Evolutionary conservation across 53 echinoderm and acorn worm species (phyloP), one percentile per base, ranked within the genome.

Genomic region (Zoroaster sp.): DNA sequence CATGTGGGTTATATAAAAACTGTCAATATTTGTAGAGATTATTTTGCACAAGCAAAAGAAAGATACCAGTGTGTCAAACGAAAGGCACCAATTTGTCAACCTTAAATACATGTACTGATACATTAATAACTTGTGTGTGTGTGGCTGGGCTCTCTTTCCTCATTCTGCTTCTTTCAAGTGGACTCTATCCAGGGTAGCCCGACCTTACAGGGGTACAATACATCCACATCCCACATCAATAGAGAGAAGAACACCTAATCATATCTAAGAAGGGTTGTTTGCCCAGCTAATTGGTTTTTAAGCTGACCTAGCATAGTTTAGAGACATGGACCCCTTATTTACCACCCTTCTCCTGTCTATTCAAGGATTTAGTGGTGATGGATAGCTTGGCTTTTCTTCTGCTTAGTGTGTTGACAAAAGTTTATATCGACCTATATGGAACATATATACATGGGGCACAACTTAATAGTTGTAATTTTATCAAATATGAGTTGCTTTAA

Each of bases 211-310:
- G 74, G 74, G 74, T 18, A 38, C 39, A 12, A 74, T 23, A 40
- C 36, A 74, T 25, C 33, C 17, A 30, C 69, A 31, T 30, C 15
- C 35, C 44, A 44, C 34, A 52, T 53, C 52, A 53, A 28, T 76
- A 54, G 78, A 78, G 54, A 55, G 44, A 75, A 47, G 75, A 75
- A 45, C 75, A 75, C 47, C 75, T 75, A 75, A 75, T 75, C 75
- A 75, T 41, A 32, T 75, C 47, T 40, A 75, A 75, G 75, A 23
- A 23, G 49, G 30, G 21, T 41, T 75, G 78, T 78, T 78, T 78
- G 78, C 78, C 78, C 78, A 78, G 55, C 78, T 78, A 78, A 78
- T 78, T 78, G 78, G 78, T 78, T 78, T 54, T 54, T 78, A 78
- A 78, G 78, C 78, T 34, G 54, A 78, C 53, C 25, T 14, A 39